A percentile compares a stretch with the other conserved stretches of the same genome.
phyloP scores from a whole-genome alignment of 2,888 invertebrate species.

The Dexiosoma caninum region DNA sequence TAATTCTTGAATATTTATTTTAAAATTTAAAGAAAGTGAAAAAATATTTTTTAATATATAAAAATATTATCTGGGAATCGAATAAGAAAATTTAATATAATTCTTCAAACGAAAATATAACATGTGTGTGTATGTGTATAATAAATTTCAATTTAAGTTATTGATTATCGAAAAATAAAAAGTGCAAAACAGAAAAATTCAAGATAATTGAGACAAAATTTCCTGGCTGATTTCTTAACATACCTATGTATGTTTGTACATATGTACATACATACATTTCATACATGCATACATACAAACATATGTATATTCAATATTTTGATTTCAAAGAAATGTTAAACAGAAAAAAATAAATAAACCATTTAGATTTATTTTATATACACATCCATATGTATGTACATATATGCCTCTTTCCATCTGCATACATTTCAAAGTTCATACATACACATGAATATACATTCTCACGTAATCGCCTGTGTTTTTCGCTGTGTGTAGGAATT shows the following conservation, averaged over 20 bases:
- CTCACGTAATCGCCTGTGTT: slow-evolving; percentile 24
- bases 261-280: neutral
- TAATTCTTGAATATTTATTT: neutral
- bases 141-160: neutral
- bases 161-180: neutral
- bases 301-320: neutral
- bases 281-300: neutral
- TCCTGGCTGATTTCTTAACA: neutral
- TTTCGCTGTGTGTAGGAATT: slow-evolving; percentile 14
- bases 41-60: neutral
- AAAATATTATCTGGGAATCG: neutral
- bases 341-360: neutral
- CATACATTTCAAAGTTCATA: too few relatives aligned
- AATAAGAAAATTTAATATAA: neutral
- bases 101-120: neutral
- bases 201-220: neutral
- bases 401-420: too few relatives aligned
- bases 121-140: neutral
- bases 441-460: neutral
- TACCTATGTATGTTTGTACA: neutral
- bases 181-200: neutral
- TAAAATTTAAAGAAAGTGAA: slow-evolving; percentile 8
- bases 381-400: neutral
- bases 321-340: slow-evolving; percentile 12
- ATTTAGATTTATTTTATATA: neutral